These are phyloP conservation scores for Trichomalopsis sarcophagae DNA, from an alignment of 1,140 invertebrate genomes.

Conservation along the genomic window DNA sequence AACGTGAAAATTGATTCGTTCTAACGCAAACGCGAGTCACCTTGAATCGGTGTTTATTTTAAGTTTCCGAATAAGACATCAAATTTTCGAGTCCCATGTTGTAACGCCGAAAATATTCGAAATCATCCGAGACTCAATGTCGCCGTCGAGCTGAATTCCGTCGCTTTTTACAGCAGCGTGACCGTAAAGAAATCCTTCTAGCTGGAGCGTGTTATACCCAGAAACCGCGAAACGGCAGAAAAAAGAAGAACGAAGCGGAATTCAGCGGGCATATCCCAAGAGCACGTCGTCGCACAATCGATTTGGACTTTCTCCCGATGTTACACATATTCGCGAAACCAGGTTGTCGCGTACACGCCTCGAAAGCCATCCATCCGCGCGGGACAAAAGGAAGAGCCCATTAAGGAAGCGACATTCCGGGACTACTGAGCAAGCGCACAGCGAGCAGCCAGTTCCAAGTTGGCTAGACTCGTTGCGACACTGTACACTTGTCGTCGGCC, in stretches of 20 bases:
- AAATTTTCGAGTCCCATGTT: no score
- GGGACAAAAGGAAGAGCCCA: constrained; percentile 13
- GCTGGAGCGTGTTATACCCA: no score
- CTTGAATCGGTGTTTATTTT: neutral
- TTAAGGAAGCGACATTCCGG: constrained; percentile 12
- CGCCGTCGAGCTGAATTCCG: no score
- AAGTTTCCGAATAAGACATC: no score
- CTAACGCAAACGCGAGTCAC: neutral
- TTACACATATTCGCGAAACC: constrained; percentile 30
- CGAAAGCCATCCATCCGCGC: neutral
- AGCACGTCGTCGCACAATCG: constrained; percentile 11
- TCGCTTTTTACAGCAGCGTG: no score
- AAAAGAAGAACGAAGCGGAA: neutral
- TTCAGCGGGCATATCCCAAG: no score
- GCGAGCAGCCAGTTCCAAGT: constrained; percentile 1
- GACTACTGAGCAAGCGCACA: neutral
- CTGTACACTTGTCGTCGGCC: neutral
- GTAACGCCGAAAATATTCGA: no score
- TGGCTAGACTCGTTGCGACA: constrained; percentile 10
- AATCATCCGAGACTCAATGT: no score
- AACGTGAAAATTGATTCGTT: neutral
- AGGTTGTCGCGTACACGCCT: neutral
- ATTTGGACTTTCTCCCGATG: constrained; percentile 45
- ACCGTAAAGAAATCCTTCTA: no score
- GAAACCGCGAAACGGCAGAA: neutral